Conservation (phyloP, 2,888 invertebrate species). For the Arctia plantaginis region DNA sequence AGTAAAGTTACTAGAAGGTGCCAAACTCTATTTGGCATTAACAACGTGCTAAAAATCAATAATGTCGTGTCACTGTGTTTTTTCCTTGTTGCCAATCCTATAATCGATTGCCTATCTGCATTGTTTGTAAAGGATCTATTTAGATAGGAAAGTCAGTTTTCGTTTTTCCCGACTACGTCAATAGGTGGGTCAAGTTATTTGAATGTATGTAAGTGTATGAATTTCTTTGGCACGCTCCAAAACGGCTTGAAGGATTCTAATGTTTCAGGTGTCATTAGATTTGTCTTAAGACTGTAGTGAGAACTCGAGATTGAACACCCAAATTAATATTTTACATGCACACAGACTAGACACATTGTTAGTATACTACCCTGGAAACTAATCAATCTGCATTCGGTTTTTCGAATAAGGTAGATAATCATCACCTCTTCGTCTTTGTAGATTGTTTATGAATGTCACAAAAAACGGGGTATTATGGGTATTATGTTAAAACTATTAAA, state of each 20-base stretch:
- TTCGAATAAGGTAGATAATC: too few relatives aligned
- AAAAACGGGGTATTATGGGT: too few relatives aligned
- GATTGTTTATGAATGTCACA: too few relatives aligned
- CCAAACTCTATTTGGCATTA: background rate
- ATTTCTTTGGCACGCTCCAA: too few relatives aligned
- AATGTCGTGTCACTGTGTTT: background rate
- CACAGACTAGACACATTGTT: too few relatives aligned
- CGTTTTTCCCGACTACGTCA: background rate
- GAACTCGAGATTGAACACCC: too few relatives aligned
- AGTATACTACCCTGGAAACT: too few relatives aligned
- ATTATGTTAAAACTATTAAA: too few relatives aligned
- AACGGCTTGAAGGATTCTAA: background rate
- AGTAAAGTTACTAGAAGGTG: constrained; percentile 10
- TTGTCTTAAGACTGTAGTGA: too few relatives aligned
- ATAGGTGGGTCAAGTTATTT: background rate
- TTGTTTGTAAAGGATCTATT: background rate
- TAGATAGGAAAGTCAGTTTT: background rate
- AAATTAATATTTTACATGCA: too few relatives aligned
- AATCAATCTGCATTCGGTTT: too few relatives aligned
- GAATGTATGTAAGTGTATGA: background rate
- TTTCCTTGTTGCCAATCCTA: constrained; percentile 7
- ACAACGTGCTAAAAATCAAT: constrained; percentile 17
- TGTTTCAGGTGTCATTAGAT: background rate
- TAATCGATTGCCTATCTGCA: constrained; percentile 3
- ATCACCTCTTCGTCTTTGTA: too few relatives aligned